These are phyloP conservation scores for Matsumyia berberina DNA, from an alignment of 2,888 invertebrate genomes.

Conservation along the genomic window DNA sequence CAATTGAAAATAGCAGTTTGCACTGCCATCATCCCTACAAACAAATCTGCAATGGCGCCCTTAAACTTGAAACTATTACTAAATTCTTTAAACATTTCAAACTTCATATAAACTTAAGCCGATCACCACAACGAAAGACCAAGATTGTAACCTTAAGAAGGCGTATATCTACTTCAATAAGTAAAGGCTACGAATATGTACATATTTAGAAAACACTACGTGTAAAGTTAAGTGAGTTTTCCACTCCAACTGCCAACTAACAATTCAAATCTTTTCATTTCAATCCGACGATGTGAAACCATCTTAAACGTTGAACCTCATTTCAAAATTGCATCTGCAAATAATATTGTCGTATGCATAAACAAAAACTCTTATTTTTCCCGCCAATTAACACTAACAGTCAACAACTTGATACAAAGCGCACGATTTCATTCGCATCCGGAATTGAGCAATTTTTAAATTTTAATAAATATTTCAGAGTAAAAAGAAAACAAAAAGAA, in stretches of 20 bases:
- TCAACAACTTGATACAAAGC: not conserved
- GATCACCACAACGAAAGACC: no score
- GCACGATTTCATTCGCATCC: slow-evolving; percentile 2
- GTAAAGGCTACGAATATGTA: no score
- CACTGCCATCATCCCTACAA: no score
- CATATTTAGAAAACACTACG: not conserved
- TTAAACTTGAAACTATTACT: no score
- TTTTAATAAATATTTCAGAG: slow-evolving; percentile 1
- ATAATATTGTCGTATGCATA: not conserved
- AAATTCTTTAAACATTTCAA: no score
- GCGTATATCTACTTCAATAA: no score
- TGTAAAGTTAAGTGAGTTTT: no score
- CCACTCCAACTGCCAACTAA: no score
- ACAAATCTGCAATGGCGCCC: no score
- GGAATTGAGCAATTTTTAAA: slow-evolving; percentile 6
- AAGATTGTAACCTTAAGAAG: no score
- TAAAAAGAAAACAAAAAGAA: not conserved
- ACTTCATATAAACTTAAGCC: no score
- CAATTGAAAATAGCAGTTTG: no score
- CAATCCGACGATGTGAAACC: not conserved
- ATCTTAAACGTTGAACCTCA: slow-evolving; percentile 12
- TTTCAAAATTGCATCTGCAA: not conserved
- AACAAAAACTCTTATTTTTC: not conserved
- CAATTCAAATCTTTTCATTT: not conserved
- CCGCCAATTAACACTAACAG: not conserved